Percentiles rank a stretch among this genome's conserved stretches.
phyloP scores from a whole-genome alignment of 1,140 invertebrate genomes.

The Lepidostoma basale region DNA sequence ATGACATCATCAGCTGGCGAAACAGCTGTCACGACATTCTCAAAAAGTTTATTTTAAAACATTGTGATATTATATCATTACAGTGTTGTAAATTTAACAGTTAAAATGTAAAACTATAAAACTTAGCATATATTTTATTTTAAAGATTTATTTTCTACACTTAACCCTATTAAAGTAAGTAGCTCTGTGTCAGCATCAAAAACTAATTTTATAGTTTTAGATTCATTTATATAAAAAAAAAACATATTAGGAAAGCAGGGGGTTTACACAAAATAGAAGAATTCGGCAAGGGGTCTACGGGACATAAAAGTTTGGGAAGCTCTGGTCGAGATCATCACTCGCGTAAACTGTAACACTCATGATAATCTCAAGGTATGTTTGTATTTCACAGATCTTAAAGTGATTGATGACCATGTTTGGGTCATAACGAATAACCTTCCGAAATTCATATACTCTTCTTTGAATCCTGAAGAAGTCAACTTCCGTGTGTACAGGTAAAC shows the following conservation, averaged over 20 bases:
- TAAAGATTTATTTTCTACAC: too few species aligned
- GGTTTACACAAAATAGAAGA: too few species aligned
- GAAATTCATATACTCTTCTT: constrained; percentile 62
- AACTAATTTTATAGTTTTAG: background rate
- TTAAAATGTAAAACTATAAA: too few species aligned
- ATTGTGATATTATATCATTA: background rate
- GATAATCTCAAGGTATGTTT: background rate
- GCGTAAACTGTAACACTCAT: background rate
- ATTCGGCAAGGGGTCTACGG: too few species aligned
- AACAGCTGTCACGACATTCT: too few species aligned
- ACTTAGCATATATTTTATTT: too few species aligned
- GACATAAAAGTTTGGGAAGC: too few species aligned
- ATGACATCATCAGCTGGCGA: too few species aligned
- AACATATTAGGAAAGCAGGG: too few species aligned
- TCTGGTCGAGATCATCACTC: background rate
- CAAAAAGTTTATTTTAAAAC: background rate
- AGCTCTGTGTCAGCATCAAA: background rate
- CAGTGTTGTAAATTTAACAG: too few species aligned
- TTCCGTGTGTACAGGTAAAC: constrained; percentile 63
- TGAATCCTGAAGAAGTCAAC: constrained; percentile 64
- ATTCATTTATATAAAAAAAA: background rate
- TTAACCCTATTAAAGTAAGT: too few species aligned
- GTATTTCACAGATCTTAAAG: constrained; percentile 52
- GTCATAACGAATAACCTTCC: constrained; percentile 67
- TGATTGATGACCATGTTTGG: constrained; percentile 64